A percentile compares a stretch with the other conserved stretches of the same genome.
Conservation (phyloP, 2,113 vertebrate species). For the Gadus chalcogrammus region DNA sequence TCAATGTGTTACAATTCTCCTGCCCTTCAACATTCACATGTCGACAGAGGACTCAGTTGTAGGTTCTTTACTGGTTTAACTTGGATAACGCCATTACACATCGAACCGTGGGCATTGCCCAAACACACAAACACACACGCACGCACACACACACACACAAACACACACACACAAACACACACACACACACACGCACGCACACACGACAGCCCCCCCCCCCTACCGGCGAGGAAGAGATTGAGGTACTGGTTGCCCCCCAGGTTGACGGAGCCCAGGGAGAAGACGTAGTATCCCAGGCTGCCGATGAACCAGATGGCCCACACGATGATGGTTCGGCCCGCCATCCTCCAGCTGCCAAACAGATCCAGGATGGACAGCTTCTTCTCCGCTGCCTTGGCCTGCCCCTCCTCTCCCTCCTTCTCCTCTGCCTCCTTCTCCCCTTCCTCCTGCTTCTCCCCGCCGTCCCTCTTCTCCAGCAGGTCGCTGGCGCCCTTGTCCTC, state of each 20-base stretch:
- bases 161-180: not conserved
- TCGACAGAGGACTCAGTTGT: no score
- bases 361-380: slow-evolving; percentile 83
- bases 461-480: not conserved
- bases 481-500: not conserved
- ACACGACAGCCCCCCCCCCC: slow-evolving; percentile 6
- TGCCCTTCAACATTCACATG: no score
- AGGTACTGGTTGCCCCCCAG: slow-evolving; percentile 87
- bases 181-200: not conserved
- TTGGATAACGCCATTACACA: no score
- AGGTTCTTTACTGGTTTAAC: no score
- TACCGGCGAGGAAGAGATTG: slow-evolving; percentile 90
- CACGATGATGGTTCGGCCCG: slow-evolving; percentile 80
- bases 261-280: slow-evolving; percentile 85
- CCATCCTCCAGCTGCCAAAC: slow-evolving; percentile 81
- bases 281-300: slow-evolving; percentile 90
- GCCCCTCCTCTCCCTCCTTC: slow-evolving; percentile 4
- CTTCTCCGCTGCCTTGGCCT: slow-evolving; percentile 42
- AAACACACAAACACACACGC: not conserved
- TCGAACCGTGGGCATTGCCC: no score
- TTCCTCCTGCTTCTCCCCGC: slow-evolving; percentile 72
- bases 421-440: slow-evolving; percentile 29
- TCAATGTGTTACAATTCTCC: no score
- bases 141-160: not conserved
- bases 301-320: slow-evolving; percentile 94